Conservation (phyloP, 2,888 invertebrate species). For the Noctua janthe region DNA sequence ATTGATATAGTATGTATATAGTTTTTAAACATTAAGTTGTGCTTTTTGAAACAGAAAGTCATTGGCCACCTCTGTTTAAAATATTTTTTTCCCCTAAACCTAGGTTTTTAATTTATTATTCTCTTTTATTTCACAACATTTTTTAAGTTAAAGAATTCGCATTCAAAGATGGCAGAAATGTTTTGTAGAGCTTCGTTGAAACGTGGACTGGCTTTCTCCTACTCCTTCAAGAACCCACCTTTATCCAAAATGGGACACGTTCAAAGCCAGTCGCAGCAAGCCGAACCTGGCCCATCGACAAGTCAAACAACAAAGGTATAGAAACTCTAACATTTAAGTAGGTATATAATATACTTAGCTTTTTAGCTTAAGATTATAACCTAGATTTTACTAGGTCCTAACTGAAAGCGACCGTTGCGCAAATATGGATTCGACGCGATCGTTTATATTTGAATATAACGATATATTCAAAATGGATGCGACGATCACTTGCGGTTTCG, state of each 20-base stretch:
- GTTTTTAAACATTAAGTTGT: background rate
- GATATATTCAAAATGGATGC: background rate
- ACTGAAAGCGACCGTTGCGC: background rate
- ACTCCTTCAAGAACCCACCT: conserved; percentile 94
- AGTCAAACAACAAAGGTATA: conserved; percentile 64
- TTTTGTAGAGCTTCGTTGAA: conserved; percentile 91
- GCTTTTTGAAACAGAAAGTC: background rate
- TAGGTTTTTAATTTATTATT: conserved; percentile 6
- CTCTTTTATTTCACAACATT: conserved; percentile 1
- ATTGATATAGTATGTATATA: background rate
- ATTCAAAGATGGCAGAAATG: conserved; percentile 11
- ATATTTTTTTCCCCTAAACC: background rate
- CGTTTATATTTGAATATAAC: background rate
- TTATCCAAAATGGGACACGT: conserved; percentile 95
- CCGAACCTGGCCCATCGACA: conserved; percentile 70
- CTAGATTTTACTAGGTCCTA: background rate
- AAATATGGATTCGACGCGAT: background rate
- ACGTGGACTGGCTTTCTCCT: conserved; percentile 93
- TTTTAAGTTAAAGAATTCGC: background rate
- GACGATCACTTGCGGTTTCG: background rate
- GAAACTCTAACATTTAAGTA: conserved; percentile 21
- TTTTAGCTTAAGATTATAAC: background rate
- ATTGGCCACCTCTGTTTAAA: conserved; percentile 10
- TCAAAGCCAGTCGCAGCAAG: conserved; percentile 77
- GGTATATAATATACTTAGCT: background rate